phyloP scores from a whole-genome alignment of 2,113 vertebrate species.

The Trematocara macrostoma region DNA sequence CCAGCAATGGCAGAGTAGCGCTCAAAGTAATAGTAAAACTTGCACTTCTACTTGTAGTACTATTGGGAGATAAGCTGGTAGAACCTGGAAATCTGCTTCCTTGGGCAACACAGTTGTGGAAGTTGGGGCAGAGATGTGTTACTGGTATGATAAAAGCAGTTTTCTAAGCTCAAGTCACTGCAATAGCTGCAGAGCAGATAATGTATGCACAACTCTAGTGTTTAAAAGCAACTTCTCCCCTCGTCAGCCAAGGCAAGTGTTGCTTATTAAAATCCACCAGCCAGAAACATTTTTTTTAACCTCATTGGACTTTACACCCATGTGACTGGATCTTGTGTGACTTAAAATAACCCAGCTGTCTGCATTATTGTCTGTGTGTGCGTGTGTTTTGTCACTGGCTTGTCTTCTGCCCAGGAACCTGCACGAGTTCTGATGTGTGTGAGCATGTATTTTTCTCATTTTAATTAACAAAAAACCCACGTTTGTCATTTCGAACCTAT shows the following conservation, averaged over 20 bases:
- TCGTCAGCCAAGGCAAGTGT: not conserved
- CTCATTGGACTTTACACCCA: not conserved
- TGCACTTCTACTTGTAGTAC: not conserved
- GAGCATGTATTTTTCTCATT: not conserved
- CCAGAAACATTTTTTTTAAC: not conserved
- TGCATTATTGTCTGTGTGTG: not conserved
- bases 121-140: not conserved
- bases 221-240: not conserved
- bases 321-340: not conserved
- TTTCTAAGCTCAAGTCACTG: not conserved
- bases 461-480: not conserved
- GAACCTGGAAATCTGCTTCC: not conserved
- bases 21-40: not conserved
- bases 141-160: not conserved
- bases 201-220: not conserved
- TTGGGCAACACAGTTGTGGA: not conserved
- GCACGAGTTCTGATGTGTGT: not conserved
- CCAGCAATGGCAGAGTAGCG: not conserved
- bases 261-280: not conserved
- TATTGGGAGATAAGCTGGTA: not conserved
- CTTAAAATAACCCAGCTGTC: not conserved
- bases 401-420: not conserved
- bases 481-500: not conserved
- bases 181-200: not conserved
- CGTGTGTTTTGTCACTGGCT: not conserved